Evolutionary conservation across 2,797 vertebrate species (phyloP).

Genomic region (Eurystomus glaucurus): DNA sequence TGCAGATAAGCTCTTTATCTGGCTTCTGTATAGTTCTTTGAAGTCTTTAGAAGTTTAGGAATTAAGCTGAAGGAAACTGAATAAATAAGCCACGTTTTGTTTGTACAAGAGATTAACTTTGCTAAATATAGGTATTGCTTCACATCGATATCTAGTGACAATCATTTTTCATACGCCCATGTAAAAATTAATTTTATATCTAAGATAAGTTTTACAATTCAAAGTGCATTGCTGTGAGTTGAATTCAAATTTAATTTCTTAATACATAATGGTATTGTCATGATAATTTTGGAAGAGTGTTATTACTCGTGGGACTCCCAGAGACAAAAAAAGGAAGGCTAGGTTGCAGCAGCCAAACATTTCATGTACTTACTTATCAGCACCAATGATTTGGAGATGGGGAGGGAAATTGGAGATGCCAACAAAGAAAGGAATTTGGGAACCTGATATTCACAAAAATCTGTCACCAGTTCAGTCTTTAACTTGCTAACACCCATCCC

Average conservation of each 20-base stretch:
- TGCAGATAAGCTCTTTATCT: slow-evolving; percentile 71
- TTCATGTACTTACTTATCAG: background rate
- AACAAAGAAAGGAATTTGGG: background rate
- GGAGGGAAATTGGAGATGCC: background rate
- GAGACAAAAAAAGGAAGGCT: background rate
- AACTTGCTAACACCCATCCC: background rate
- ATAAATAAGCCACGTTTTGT: slow-evolving; percentile 39
- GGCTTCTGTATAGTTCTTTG: slow-evolving; percentile 40
- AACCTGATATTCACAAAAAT: background rate
- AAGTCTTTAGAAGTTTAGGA: slow-evolving; percentile 63
- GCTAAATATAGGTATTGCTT: slow-evolving; percentile 41
- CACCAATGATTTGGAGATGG: background rate
- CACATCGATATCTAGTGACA: background rate
- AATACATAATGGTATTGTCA: background rate
- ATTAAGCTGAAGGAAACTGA: slow-evolving; percentile 56
- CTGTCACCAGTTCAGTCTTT: background rate
- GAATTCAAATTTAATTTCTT: slow-evolving; percentile 31
- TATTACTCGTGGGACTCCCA: background rate
- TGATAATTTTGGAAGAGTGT: background rate
- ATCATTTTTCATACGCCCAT: background rate
- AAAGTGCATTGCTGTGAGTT: background rate
- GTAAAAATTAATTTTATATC: slow-evolving; percentile 38
- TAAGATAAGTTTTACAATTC: slow-evolving; percentile 14
- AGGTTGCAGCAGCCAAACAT: background rate
- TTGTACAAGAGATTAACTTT: slow-evolving; percentile 60